These are phyloP conservation scores for Pterostichus niger DNA, from an alignment of 2,888 invertebrate species.

Conservation along the genomic window DNA sequence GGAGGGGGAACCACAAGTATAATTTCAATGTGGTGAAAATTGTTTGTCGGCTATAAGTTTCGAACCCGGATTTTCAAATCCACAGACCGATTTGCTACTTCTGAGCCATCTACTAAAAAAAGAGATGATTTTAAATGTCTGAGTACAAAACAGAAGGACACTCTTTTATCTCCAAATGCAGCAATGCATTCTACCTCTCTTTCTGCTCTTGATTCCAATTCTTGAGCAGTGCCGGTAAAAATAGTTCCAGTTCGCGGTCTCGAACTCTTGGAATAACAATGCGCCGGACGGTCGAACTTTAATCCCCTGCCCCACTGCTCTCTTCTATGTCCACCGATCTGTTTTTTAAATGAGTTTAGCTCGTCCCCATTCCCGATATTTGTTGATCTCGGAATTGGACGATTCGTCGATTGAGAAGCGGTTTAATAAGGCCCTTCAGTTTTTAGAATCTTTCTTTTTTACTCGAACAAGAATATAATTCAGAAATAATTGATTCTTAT, in stretches of 20 bases:
- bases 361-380: neutral
- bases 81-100: no score
- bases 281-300: conserved; percentile 37
- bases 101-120: no score
- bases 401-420: conserved; percentile 8
- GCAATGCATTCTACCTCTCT: neutral
- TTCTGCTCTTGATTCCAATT: conserved; percentile 40
- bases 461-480: neutral
- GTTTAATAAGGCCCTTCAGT: conserved; percentile 7
- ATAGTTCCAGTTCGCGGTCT: conserved; percentile 9
- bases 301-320: conserved; percentile 6
- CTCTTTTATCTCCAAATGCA: neutral
- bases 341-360: conserved; percentile 29
- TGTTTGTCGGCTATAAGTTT: no score
- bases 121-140: no score
- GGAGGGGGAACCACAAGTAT: no score
- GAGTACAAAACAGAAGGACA: no score
- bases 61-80: no score
- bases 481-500: neutral
- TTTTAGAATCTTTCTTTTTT: neutral
- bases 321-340: conserved; percentile 3
- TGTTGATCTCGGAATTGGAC: conserved; percentile 14
- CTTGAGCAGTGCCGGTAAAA: conserved; percentile 24
- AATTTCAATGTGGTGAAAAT: no score
- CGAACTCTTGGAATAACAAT: conserved; percentile 42